Percentiles rank a stretch among this genome's conserved stretches.
These are phyloP conservation scores for Apis florea DNA, from an alignment of 1,140 invertebrate species.

Conservation along the genomic window DNA sequence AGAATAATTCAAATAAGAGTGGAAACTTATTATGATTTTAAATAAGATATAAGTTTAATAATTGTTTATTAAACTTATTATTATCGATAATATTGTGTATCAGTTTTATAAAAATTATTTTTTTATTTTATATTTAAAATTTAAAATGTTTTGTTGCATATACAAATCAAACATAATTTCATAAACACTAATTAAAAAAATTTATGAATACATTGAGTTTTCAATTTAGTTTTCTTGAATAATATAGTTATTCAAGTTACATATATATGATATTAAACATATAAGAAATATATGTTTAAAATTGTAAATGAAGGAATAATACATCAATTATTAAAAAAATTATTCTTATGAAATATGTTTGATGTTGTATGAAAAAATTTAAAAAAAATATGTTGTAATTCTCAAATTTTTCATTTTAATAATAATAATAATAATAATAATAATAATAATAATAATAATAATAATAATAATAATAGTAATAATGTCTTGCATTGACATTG, in stretches of 20 bases:
- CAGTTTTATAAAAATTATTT: not conserved
- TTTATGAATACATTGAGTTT: not conserved
- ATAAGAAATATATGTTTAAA: not conserved
- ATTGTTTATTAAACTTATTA: not conserved
- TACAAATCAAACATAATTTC: too few species aligned
- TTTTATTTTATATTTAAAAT: not conserved
- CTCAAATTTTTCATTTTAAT: not conserved
- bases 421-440: too few species aligned
- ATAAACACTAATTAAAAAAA: not conserved
- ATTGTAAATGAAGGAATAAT: not conserved
- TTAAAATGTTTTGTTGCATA: not conserved
- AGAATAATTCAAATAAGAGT: constrained; percentile 51
- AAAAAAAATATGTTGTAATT: not conserved
- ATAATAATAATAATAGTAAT: too few species aligned
- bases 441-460: too few species aligned
- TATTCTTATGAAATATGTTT: not conserved
- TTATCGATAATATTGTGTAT: too few species aligned
- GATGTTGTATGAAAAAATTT: too few species aligned
- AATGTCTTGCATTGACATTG: too few species aligned
- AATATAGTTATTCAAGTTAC: not conserved
- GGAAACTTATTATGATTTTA: not conserved
- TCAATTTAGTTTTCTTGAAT: too few species aligned
- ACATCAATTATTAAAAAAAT: not conserved
- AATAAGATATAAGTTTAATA: not conserved
- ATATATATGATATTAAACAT: not conserved